Evolutionary conservation across 2,113 vertebrate species (phyloP), one percentile per base, ranked within the genome.

Genomic region (Tichodroma muraria): DNA sequence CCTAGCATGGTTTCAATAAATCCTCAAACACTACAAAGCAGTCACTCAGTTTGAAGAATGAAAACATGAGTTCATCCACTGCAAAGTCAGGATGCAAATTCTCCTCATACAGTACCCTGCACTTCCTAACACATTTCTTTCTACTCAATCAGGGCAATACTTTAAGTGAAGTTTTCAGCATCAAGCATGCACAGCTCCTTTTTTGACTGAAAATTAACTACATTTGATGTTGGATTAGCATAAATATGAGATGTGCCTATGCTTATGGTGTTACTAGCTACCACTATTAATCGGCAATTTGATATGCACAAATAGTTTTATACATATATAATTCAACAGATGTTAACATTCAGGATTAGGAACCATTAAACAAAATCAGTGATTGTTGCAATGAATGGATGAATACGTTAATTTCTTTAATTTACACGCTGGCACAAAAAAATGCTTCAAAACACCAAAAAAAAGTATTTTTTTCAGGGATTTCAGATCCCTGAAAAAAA

Each of bases 1-100:
- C 84, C 64, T 97, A 96, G 95, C 90, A 95, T 91, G 94, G 94
- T 94, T 97, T 97, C 95, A 97, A 96, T 97, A 97, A 97, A 97
- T 97, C 94, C 93, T 97, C 94, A 84, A 92, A 93, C 72, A 77
- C 94, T 95, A 94, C 91, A 97, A 95, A 96, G 94, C 90, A 96
- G 89, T 96, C 92, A 95, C 94, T 95, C 93, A 96, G 94, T 95
- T 88, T 94, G 93, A 96, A 96, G 94, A 96, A 97, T 84, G 93
- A 96, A 97, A 96, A 95, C 93, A 96, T 91, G 89, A 96, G 95
- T 96, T 96, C 89, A 97, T 96, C 95, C 59, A 71, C 73, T 88
- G 90, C 85, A 94, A 93, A 95, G 50, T 88, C 79, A 80, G 83
- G 65, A 94, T 88, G 93, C 80, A 93, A 95, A 95, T 96, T 90